phyloP scores from a whole-genome alignment of 1,140 invertebrate genomes.

The Diabrotica undecimpunctata region DNA sequence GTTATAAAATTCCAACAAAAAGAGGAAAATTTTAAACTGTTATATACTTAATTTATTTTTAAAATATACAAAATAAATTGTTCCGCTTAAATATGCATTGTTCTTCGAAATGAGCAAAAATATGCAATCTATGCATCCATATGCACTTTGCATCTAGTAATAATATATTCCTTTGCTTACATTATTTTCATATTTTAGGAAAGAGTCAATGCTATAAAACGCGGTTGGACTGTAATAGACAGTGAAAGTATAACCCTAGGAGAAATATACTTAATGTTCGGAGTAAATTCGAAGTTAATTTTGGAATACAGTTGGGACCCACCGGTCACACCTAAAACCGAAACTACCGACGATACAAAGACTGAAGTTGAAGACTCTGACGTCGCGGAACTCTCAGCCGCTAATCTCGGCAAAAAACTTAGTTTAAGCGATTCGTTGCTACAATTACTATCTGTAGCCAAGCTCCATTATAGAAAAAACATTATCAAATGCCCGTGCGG shows the following conservation, averaged over 20 bases:
- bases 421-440: conserved; percentile 49
- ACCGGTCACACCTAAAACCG: conserved; percentile 28
- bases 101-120: too few species aligned
- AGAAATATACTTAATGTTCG: conserved; percentile 88
- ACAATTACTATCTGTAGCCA: conserved; percentile 61
- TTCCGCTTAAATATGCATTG: too few species aligned
- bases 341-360: conserved; percentile 2
- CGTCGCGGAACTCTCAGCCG: conserved; percentile 26
- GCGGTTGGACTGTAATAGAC: conserved; percentile 75
- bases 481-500: conserved; percentile 50
- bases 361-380: conserved; percentile 32
- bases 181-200: conserved; percentile 18
- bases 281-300: conserved; percentile 71
- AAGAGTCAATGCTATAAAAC: conserved; percentile 57
- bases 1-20: too few species aligned
- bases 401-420: conserved; percentile 25
- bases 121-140: too few species aligned
- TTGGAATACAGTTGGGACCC: conserved; percentile 80
- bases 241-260: conserved; percentile 78
- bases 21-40: too few species aligned
- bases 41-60: too few species aligned
- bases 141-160: too few species aligned
- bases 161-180: neutral
- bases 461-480: conserved; percentile 46
- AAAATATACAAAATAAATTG: too few species aligned